Evolutionary conservation across 2,888 invertebrate species (phyloP).

Genomic region (Torymus tubicola): DNA sequence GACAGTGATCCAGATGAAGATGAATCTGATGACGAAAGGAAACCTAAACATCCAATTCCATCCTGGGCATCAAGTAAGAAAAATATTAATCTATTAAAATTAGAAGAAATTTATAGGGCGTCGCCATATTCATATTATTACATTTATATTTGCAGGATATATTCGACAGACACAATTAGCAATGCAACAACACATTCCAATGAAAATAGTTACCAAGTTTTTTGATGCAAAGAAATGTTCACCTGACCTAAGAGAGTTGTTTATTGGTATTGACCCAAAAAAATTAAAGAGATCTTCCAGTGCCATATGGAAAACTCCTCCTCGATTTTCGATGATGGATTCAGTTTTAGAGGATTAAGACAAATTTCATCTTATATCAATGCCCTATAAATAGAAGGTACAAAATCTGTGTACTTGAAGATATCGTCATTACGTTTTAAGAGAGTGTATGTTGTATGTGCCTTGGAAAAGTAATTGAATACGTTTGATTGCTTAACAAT

Average conservation of each 20-base stretch:
- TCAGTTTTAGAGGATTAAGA: conserved; percentile 51
- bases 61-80: conserved; percentile 70
- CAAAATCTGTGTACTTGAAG: conserved; percentile 28
- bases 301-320: conserved; percentile 86
- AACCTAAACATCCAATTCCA: conserved; percentile 71
- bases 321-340: conserved; percentile 79
- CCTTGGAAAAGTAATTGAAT: conserved; percentile 31
- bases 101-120: too few species aligned
- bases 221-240: conserved; percentile 78
- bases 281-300: conserved; percentile 85
- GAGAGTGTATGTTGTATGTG: conserved; percentile 33
- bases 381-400: neutral
- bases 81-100: neutral
- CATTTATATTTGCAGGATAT: conserved; percentile 71
- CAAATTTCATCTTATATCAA: conserved; percentile 1
- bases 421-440: conserved; percentile 2
- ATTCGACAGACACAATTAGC: conserved; percentile 76
- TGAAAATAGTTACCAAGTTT: conserved; percentile 78
- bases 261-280: conserved; percentile 82
- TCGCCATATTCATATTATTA: conserved; percentile 14
- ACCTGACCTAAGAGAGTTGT: conserved; percentile 83
- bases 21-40: conserved; percentile 70
- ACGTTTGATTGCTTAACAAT: conserved; percentile 18
- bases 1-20: conserved; percentile 74
- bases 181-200: conserved; percentile 76